Conservation (phyloP, 2,797 vertebrate genomes). For the Fistularia tabacaria region DNA sequence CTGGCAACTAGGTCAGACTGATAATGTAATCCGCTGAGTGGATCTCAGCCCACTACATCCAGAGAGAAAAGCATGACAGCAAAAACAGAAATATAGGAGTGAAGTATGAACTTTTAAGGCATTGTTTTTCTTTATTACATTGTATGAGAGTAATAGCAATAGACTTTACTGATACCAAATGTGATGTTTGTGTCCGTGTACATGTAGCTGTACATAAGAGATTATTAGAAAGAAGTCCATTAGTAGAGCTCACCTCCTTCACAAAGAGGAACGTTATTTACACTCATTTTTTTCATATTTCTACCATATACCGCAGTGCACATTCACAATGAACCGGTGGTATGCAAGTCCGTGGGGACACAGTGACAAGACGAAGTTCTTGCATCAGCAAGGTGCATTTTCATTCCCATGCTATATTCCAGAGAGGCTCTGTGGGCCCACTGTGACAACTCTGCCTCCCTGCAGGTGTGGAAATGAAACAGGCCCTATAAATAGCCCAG, state of each 20-base stretch:
- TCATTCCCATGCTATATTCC: constrained; percentile 73
- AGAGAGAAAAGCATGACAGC: constrained; percentile 66
- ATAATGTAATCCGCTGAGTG: constrained; percentile 82
- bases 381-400: constrained; percentile 78
- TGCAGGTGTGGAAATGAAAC: constrained; percentile 91
- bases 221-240: constrained; percentile 42
- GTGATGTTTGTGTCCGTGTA: constrained; percentile 1
- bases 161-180: constrained; percentile 18
- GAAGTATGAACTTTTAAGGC: constrained; percentile 51
- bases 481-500: constrained; percentile 85
- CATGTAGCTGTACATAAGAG: constrained; percentile 1
- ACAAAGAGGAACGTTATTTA: constrained; percentile 41
- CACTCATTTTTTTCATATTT: constrained; percentile 48
- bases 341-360: constrained; percentile 51
- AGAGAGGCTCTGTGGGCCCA: constrained; percentile 69
- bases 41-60: constrained; percentile 74
- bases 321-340: constrained; percentile 52
- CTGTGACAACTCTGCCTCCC: constrained; percentile 77
- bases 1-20: constrained; percentile 83
- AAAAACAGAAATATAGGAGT: constrained; percentile 33
- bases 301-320: constrained; percentile 45
- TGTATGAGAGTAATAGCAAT: constrained; percentile 3
- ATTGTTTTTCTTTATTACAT: constrained; percentile 31
- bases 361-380: constrained; percentile 70
- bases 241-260: constrained; percentile 38